phyloP scores from a whole-genome alignment of 1,140 invertebrate genomes.

The Thaumetopoea pityocampa region DNA sequence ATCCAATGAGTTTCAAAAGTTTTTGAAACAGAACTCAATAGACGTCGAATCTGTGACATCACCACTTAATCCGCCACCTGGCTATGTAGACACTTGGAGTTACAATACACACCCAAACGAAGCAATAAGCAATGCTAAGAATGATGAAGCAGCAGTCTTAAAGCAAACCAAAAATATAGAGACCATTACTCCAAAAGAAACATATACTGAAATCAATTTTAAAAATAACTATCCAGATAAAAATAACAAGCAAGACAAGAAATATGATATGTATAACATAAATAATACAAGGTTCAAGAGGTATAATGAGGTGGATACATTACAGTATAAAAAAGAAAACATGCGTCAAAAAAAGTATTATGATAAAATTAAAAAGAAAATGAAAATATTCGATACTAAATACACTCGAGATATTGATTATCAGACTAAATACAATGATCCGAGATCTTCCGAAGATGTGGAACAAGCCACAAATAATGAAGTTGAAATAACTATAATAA shows the following conservation, averaged over 20 bases:
- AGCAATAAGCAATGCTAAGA: not conserved
- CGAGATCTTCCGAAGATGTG: not conserved
- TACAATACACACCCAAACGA: not conserved
- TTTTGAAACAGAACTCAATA: slow-evolving; percentile 41
- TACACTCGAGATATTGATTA: not conserved
- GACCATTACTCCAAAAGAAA: not conserved
- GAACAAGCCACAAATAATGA: no score
- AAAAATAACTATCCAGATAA: not conserved
- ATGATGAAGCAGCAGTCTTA: not conserved
- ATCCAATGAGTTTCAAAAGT: slow-evolving; percentile 40
- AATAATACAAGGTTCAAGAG: slow-evolving; percentile 1
- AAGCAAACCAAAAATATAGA: not conserved
- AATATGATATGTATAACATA: no score
- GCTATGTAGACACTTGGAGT: not conserved
- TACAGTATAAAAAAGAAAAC: not conserved
- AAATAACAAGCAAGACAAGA: no score
- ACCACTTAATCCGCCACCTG: slow-evolving; percentile 21
- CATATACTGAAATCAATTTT: not conserved
- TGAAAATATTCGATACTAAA: slow-evolving; percentile 4
- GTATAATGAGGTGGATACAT: not conserved
- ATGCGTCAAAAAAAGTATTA: not conserved
- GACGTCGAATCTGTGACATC: slow-evolving; percentile 42
- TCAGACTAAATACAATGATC: not conserved
- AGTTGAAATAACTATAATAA: slow-evolving; percentile 20
- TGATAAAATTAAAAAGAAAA: slow-evolving; percentile 2